Evolutionary conservation across 2,888 invertebrate genomes (phyloP).

Genomic region (Tetheella fluctuosa): DNA sequence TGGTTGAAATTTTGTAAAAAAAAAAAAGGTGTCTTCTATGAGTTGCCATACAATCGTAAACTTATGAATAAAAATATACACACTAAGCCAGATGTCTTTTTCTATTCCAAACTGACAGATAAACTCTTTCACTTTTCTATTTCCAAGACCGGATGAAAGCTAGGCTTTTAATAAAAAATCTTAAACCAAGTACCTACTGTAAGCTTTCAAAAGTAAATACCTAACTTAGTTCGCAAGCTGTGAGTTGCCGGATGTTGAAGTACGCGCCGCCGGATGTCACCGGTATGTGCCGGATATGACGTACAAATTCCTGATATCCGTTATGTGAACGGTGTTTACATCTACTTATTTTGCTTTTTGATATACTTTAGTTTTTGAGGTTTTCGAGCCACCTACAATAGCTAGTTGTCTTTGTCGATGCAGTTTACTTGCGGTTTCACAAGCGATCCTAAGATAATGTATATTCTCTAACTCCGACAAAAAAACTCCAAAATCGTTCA

Average conservation of each 20-base stretch:
- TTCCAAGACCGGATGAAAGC: slow-evolving; percentile 18
- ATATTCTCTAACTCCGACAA: no score
- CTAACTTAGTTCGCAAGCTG: slow-evolving; percentile 2
- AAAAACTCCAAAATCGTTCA: no score
- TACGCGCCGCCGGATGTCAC: slow-evolving; percentile 64
- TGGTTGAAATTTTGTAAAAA: no score
- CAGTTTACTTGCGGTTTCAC: no score
- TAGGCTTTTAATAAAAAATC: background rate
- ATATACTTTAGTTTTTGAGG: background rate
- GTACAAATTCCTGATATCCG: slow-evolving; percentile 78
- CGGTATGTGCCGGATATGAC: slow-evolving; percentile 75
- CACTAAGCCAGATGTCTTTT: background rate
- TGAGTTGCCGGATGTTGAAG: slow-evolving; percentile 39
- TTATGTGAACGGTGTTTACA: slow-evolving; percentile 39
- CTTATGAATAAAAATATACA: no score
- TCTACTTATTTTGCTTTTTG: slow-evolving; percentile 22
- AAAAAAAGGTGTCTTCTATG: no score
- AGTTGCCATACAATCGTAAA: no score
- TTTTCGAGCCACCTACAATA: no score
- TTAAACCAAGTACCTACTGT: background rate
- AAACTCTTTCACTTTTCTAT: slow-evolving; percentile 21
- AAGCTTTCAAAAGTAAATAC: slow-evolving; percentile 9
- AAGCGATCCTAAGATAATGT: no score
- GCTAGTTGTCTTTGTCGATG: no score
- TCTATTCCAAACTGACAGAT: background rate